Conservation (phyloP, 2,888 invertebrate genomes). For the Drosophila dives region DNA sequence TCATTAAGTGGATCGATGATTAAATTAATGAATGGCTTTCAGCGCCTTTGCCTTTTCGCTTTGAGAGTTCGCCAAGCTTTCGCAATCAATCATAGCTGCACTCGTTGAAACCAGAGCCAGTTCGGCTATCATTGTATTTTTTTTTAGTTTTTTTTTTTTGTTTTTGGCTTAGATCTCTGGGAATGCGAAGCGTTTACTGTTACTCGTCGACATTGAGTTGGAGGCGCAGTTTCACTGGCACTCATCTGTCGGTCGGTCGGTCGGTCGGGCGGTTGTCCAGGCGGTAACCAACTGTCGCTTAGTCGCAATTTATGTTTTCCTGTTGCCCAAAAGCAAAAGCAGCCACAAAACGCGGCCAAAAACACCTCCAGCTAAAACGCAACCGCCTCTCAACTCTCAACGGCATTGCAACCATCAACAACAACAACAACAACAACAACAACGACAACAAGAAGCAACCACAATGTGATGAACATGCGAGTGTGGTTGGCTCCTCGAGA, state of each 20-base stretch:
- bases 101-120: constrained; percentile 38
- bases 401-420: constrained; percentile 22
- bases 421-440: constrained; percentile 11
- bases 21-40: constrained; percentile 79
- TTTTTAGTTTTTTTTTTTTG: background rate
- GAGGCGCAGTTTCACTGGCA: constrained; percentile 48
- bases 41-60: constrained; percentile 51
- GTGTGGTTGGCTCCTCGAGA: constrained; percentile 24
- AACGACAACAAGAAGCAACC: constrained; percentile 6
- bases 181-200: constrained; percentile 52
- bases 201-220: constrained; percentile 62
- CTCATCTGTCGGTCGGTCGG: background rate
- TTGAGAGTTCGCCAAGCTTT: constrained; percentile 18
- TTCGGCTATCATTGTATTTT: constrained; percentile 16
- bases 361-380: constrained; percentile 48
- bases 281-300: constrained; percentile 65
- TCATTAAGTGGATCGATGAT: constrained; percentile 77
- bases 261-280: constrained; percentile 10
- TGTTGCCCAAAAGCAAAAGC: constrained; percentile 59
- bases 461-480: constrained; percentile 43
- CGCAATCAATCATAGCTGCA: constrained; percentile 65
- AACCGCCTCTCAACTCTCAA: constrained; percentile 13
- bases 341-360: constrained; percentile 38
- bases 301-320: constrained; percentile 73
- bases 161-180: constrained; percentile 26